Percentiles rank a stretch among this genome's conserved stretches.
Conservation (phyloP, 2,888 invertebrate species). For the Nymphalis urticae region DNA sequence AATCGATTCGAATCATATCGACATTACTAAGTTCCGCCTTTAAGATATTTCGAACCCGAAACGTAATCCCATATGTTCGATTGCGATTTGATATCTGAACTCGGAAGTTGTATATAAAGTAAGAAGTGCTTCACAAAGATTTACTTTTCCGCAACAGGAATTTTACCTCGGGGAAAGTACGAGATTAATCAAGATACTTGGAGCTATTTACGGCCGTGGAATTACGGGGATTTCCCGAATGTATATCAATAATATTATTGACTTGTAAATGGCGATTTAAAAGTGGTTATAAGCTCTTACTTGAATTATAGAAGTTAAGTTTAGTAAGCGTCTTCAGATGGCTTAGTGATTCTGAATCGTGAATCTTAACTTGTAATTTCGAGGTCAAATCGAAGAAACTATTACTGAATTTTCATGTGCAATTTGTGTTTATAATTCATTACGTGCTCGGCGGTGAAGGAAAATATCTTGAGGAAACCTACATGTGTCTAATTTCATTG, state of each 20-base stretch:
- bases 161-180: constrained; percentile 10
- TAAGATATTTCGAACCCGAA: constrained; percentile 9
- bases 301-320: too few species aligned
- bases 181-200: constrained; percentile 4
- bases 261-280: background rate
- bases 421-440: too few species aligned
- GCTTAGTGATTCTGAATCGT: too few species aligned
- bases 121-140: constrained; percentile 1
- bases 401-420: too few species aligned
- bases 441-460: too few species aligned
- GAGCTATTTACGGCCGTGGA: background rate
- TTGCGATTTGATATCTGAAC: constrained; percentile 11
- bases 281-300: background rate
- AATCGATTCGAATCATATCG: background rate
- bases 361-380: too few species aligned
- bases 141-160: constrained; percentile 6
- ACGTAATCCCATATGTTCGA: constrained; percentile 14
- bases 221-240: background rate
- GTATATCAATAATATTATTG: background rate
- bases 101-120: background rate
- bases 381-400: too few species aligned
- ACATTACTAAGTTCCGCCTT: background rate
- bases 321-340: too few species aligned
- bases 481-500: too few species aligned
- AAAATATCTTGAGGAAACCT: too few species aligned